A percentile compares a stretch with the other conserved stretches of the same genome.
Conservation (phyloP, 2,113 vertebrate species). For the Tauraco erythrolophus region DNA sequence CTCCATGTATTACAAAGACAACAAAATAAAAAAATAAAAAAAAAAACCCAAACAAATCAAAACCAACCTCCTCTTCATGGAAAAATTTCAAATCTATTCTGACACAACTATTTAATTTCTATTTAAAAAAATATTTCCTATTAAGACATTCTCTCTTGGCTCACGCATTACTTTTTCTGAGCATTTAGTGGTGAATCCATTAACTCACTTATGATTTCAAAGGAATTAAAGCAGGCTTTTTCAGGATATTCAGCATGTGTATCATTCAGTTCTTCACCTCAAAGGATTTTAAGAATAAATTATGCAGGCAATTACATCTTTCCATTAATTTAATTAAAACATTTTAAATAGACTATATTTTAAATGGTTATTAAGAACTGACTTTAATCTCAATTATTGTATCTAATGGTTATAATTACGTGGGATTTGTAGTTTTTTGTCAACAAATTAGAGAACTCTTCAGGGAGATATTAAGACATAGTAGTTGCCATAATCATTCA, state of each 20-base stretch:
- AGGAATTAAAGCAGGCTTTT: neutral
- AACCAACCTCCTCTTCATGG: fast-evolving
- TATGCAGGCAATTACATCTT: neutral
- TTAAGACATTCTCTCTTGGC: neutral
- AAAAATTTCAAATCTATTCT: neutral
- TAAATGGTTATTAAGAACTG: neutral
- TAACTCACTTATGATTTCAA: neutral
- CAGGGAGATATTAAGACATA: neutral
- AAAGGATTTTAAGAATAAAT: slow-evolving; percentile 11
- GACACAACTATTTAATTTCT: neutral
- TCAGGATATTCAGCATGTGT: neutral
- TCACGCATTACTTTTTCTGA: neutral
- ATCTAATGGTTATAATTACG: neutral
- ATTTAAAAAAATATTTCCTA: neutral
- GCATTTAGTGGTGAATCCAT: neutral
- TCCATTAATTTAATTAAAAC: slow-evolving; percentile 1
- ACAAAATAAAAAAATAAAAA: too few species aligned
- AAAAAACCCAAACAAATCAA: neutral
- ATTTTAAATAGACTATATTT: neutral
- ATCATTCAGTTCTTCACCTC: neutral
- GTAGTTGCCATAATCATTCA: neutral
- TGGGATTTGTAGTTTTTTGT: neutral
- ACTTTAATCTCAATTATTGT: neutral
- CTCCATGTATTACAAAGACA: neutral
- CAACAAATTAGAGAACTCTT: neutral